Base-by-base conservation (phyloP, 1,140 invertebrate species). In the Globodera ellingtonae region DNA sequence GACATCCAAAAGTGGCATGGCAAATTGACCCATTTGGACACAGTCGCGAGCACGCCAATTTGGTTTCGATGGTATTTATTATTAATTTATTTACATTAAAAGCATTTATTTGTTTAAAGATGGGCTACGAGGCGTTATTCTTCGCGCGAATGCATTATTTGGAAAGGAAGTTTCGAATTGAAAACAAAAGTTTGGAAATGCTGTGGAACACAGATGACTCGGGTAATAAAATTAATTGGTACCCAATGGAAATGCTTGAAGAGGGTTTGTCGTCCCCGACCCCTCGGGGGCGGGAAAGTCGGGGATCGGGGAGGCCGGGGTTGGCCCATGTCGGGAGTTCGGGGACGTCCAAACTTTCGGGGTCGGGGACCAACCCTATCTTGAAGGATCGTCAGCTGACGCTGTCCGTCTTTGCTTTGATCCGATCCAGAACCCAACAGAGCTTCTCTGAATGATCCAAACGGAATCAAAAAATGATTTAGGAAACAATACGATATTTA, bases 141-240 rank as follows among this genome's bases (percentile, higher is more conserved):
- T 93, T 97, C 80, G 95, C 93, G 1, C 92, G 96, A 67, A 92
- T 97, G 15, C 95, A 98, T 90, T 94, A 94, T 90, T 92, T 94
- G 83, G 96, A 98, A 88, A 95, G 95, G 88, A 85, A 73, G 0
- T 81, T 90, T 0, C 91, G 95, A 71, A 86, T 93, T 8, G 81
- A 79, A 0, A 89, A 91, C 0, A 93, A 93, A 90, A 92, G 90
- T 0, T 92, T 94, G 90, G 95, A 98, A 90, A 93, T 95, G 90
- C 88, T 97, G 4, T 98, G 95, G 95, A 91, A 93, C 85, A 90
- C 90, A 79, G 89, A 90, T 50, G 89, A 89, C 82, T 82, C 92
- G 24, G 90, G 90, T 91, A 84, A 67, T 75, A 8, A 15, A 82
- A 44, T 46, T 7, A 3, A 18, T 74, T 72, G 21, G n/a, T 35